phyloP scores from a whole-genome alignment of 2,797 vertebrate species.

The Gambelia wislizenii region DNA sequence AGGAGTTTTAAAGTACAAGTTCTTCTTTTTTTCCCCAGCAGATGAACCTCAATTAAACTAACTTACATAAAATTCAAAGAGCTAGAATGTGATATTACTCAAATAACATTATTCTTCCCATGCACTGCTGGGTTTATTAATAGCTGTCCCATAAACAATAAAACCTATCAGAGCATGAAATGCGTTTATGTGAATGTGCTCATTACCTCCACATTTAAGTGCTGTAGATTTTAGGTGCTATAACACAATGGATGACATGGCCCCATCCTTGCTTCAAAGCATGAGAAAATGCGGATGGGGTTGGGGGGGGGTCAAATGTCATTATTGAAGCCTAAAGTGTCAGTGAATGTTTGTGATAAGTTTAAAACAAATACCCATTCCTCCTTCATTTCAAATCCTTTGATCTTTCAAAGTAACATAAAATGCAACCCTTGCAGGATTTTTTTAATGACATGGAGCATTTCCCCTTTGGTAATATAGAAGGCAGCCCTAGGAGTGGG shows the following conservation, averaged over 20 bases:
- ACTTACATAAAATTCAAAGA: not conserved
- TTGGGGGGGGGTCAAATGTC: not conserved
- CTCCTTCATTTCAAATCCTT: constrained; percentile 3
- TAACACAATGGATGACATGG: not conserved
- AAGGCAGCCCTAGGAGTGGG: constrained; percentile 10
- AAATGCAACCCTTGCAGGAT: not conserved
- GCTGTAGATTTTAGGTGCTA: constrained; percentile 34
- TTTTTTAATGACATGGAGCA: constrained; percentile 32
- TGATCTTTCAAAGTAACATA: constrained; percentile 26
- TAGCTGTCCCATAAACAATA: constrained; percentile 45
- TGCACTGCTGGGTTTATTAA: constrained; percentile 1
- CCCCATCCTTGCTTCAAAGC: constrained; percentile 32
- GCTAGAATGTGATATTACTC: not conserved
- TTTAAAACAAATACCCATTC: constrained; percentile 39
- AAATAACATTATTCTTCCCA: constrained; percentile 1
- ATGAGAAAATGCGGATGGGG: not conserved
- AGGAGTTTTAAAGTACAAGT: not conserved
- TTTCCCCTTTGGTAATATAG: constrained; percentile 36
- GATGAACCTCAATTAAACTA: not conserved
- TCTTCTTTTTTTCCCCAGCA: not conserved
- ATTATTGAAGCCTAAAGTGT: not conserved
- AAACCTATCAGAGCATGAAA: constrained; percentile 44
- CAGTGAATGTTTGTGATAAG: not conserved
- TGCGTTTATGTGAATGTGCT: constrained; percentile 33
- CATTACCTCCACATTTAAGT: constrained; percentile 44